These are phyloP conservation scores for Arrhopalites spinosus DNA, from an alignment of 2,888 invertebrate genomes.

Conservation along the genomic window DNA sequence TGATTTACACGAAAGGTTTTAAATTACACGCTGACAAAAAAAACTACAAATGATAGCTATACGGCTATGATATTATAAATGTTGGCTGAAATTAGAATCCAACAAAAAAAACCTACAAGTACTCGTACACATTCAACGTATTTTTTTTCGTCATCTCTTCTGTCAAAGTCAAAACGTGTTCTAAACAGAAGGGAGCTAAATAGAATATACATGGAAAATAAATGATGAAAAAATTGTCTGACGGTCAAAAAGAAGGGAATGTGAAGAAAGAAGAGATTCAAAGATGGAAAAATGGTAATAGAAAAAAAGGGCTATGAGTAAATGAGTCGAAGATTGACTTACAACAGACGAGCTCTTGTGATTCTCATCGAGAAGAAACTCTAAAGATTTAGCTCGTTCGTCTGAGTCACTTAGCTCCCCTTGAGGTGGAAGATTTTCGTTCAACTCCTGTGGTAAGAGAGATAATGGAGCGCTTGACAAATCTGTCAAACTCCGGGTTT, in stretches of 20 bases:
- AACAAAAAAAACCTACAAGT: background rate
- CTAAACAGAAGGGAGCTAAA: background rate
- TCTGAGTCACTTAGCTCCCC: slow-evolving; percentile 53
- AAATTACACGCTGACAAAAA: no score
- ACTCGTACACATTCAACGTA: background rate
- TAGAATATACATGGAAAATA: background rate
- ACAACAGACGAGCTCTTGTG: slow-evolving; percentile 54
- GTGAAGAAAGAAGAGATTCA: background rate
- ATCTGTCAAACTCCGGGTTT: slow-evolving; percentile 55
- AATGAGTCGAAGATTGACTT: slow-evolving; percentile 35
- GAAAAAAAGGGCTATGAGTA: background rate
- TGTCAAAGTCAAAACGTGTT: background rate
- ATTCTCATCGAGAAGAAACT: slow-evolving; percentile 55
- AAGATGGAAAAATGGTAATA: background rate
- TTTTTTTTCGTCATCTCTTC: background rate
- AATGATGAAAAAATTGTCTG: background rate
- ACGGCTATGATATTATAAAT: no score
- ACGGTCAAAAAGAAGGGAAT: no score
- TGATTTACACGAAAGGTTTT: no score
- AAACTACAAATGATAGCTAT: no score
- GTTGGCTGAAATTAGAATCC: no score
- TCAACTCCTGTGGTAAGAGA: slow-evolving; percentile 10
- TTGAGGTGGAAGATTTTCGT: slow-evolving; percentile 32
- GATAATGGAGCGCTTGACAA: slow-evolving; percentile 40
- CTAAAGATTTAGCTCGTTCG: slow-evolving; percentile 55